Conservation (phyloP, 2,113 vertebrate species). For the Taxidea taxus region DNA sequence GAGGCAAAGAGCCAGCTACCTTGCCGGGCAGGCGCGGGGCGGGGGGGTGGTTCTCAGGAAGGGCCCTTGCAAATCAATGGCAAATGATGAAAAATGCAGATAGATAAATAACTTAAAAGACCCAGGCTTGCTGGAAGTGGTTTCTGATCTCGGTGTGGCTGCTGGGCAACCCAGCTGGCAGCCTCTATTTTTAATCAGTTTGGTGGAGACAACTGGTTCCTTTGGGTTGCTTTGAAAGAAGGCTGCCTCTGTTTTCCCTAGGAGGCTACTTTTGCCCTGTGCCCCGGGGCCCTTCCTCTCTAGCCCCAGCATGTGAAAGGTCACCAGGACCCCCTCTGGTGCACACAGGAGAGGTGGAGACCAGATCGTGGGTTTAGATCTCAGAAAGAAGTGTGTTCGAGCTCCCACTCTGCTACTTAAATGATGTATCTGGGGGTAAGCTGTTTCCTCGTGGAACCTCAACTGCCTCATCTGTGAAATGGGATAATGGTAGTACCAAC, state of each 20-base stretch:
- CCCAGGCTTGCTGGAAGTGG: constrained; percentile 38
- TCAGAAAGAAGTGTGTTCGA: neutral
- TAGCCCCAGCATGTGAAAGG: neutral
- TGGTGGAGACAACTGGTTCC: neutral
- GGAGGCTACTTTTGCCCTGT: neutral
- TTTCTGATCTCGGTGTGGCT: constrained; percentile 47
- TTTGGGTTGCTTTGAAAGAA: neutral
- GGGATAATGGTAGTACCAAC: fast-evolving
- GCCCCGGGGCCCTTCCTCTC: neutral
- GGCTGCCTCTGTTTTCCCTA: neutral
- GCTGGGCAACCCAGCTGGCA: neutral
- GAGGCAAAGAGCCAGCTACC: neutral
- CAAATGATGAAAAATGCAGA: constrained; percentile 73
- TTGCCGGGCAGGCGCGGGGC: neutral
- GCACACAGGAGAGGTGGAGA: neutral
- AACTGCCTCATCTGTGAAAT: neutral
- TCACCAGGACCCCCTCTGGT: neutral
- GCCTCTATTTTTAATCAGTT: constrained; percentile 67
- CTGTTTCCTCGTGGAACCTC: neutral
- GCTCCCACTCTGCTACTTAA: neutral
- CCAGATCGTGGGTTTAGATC: neutral
- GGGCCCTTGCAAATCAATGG: constrained; percentile 53
- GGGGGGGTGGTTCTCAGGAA: neutral
- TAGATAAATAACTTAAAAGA: constrained; percentile 76
- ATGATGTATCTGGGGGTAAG: neutral